Conservation (phyloP, 1,140 invertebrate genomes). For the Geopemphigus sp. region DNA sequence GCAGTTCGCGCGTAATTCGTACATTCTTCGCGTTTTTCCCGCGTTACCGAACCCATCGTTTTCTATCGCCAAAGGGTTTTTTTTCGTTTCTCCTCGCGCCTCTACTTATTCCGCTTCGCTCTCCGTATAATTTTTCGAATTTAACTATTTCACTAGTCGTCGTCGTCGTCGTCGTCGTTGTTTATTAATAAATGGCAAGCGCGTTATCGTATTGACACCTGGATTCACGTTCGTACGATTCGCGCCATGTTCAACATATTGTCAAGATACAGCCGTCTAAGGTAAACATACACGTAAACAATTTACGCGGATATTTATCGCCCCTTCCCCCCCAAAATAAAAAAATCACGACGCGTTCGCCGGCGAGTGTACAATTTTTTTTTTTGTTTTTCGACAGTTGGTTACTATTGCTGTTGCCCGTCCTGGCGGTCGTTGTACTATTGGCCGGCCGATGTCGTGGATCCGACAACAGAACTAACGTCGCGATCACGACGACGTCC, state of each 20-base stretch:
- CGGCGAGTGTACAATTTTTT: too few relatives aligned
- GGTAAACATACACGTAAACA: slow-evolving; percentile 20
- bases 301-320: too few relatives aligned
- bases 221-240: not conserved
- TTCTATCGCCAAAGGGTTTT: too few relatives aligned
- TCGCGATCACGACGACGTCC: not conserved
- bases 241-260: not conserved
- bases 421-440: not conserved
- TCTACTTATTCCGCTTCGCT: too few relatives aligned
- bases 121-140: too few relatives aligned
- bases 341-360: too few relatives aligned
- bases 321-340: too few relatives aligned
- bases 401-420: not conserved
- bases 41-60: too few relatives aligned
- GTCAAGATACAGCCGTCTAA: not conserved
- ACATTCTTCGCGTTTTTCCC: too few relatives aligned
- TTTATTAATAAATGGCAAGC: not conserved
- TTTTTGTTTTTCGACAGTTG: not conserved
- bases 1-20: slow-evolving; percentile 11
- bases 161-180: too few relatives aligned
- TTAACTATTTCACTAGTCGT: too few relatives aligned
- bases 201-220: not conserved
- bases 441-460: not conserved
- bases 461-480: slow-evolving; percentile 1
- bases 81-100: too few relatives aligned